phyloP scores from a whole-genome alignment of 2,113 vertebrate species.

The Leptocoma aspasia region DNA sequence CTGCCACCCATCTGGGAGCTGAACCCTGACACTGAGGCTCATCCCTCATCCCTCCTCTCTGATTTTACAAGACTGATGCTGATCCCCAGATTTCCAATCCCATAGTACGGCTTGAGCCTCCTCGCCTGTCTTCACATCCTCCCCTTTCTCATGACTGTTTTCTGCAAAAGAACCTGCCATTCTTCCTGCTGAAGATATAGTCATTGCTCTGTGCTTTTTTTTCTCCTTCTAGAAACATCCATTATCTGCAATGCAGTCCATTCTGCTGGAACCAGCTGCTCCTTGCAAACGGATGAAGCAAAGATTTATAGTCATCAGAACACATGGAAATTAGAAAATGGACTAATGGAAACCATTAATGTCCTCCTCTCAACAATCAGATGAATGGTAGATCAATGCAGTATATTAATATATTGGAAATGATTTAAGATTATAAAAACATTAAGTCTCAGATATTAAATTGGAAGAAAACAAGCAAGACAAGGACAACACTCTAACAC shows the following conservation, averaged over 20 bases:
- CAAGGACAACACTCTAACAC: neutral
- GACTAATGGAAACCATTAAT: conserved; percentile 76
- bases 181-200: neutral
- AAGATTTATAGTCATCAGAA: conserved; percentile 70
- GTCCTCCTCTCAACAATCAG: conserved; percentile 57
- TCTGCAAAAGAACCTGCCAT: neutral
- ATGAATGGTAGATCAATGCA: conserved; percentile 72
- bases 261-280: conserved; percentile 13
- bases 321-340: conserved; percentile 70
- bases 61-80: neutral
- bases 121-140: neutral
- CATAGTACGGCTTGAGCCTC: neutral
- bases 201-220: neutral
- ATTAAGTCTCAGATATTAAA: conserved; percentile 4
- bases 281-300: neutral
- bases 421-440: conserved; percentile 60
- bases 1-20: neutral
- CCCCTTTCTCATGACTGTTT: neutral
- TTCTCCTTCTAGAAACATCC: conserved; percentile 1
- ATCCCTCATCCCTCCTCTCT: neutral
- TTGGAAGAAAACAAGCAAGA: neutral
- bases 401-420: conserved; percentile 62
- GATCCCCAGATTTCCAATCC: neutral
- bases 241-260: conserved; percentile 3
- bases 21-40: neutral